A percentile compares a stretch with the other conserved stretches of the same genome.
Conservation (phyloP, 2,888 invertebrate species). For the Rhagium mordax region DNA sequence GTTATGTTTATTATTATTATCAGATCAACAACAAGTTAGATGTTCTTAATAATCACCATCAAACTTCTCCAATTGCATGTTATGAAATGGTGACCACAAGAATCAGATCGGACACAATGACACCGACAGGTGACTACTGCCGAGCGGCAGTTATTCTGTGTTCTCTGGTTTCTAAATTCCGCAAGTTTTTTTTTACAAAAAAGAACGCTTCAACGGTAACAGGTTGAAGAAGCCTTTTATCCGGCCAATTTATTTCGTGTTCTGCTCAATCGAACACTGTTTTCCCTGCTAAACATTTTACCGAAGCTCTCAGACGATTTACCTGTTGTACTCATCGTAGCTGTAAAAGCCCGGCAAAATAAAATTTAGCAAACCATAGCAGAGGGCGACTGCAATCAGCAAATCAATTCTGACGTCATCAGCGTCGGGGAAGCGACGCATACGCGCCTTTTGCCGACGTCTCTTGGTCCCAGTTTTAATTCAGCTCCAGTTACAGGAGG, state of each 20-base stretch:
- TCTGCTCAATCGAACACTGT: slow-evolving; percentile 16
- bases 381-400: slow-evolving; percentile 41
- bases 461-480: slow-evolving; percentile 45
- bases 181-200: not conserved
- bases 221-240: not conserved
- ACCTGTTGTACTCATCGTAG: slow-evolving; percentile 36
- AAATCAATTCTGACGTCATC: slow-evolving; percentile 61
- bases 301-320: slow-evolving; percentile 19
- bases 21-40: no score
- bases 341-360: slow-evolving; percentile 33
- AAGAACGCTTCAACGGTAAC: not conserved
- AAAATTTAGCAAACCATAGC: slow-evolving; percentile 37
- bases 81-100: not conserved
- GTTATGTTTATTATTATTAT: no score
- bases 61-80: no score
- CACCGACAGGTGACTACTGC: not conserved
- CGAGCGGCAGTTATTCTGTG: not conserved
- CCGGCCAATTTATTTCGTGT: slow-evolving; percentile 9
- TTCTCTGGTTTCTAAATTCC: not conserved
- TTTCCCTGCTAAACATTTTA: slow-evolving; percentile 21
- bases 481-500: slow-evolving; percentile 42
- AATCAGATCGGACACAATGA: not conserved
- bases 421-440: slow-evolving; percentile 66
- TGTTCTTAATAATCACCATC: no score
- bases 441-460: slow-evolving; percentile 57